Evolutionary conservation across 2,113 vertebrate genomes (phyloP), one percentile per base, ranked within the genome.

Genomic region (Phylloscopus whistleri): DNA sequence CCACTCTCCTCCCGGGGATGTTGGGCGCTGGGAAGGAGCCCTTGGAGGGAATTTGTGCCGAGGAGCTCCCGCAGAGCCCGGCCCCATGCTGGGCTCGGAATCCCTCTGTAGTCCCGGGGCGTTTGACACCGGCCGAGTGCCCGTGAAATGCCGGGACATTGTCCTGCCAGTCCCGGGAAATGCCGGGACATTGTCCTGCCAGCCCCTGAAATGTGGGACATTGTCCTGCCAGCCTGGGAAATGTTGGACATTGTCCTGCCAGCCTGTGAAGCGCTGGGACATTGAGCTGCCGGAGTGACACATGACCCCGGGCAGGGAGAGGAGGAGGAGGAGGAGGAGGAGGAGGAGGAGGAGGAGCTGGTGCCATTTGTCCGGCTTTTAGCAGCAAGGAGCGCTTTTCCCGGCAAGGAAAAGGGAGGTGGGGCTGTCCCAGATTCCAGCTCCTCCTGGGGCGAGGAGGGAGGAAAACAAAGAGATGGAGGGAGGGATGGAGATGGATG

Each of bases 71-170:
- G 53, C 53, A 55, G 53, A 8, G 53, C 53, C 14, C 14, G 92
- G 6, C 92, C 92, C 86, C 94, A 76, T 44, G 94, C 94, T 94
- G 94, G 84, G 94, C 60, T 91, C 43, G 94, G 92, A 91, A 94
- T 94, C 84, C 90, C 51, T 90, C 92, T 94, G 87, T 83, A 92
- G 87, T 88, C 1, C 83, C 33, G 10, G 27, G 46, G 83, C 28
- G 31, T 92, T 92, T 95, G 92, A 64, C 90, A 73, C 55, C 55
- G 14, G 9, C 51, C 0, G 52, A 19, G 52, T 5, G 52, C 9
- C 28, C 11, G 52, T 31, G 52, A 53, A 30, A 30, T 10, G 16
- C 27, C 16, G 51, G 7, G 16, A 52, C 51, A 52, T 28, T 28
- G 51, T 17, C 9, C 26, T 16, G 15, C 15, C 9, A 41, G 39